Base-by-base conservation (phyloP, 2,888 invertebrate genomes). In the Spialia ferax region DNA sequence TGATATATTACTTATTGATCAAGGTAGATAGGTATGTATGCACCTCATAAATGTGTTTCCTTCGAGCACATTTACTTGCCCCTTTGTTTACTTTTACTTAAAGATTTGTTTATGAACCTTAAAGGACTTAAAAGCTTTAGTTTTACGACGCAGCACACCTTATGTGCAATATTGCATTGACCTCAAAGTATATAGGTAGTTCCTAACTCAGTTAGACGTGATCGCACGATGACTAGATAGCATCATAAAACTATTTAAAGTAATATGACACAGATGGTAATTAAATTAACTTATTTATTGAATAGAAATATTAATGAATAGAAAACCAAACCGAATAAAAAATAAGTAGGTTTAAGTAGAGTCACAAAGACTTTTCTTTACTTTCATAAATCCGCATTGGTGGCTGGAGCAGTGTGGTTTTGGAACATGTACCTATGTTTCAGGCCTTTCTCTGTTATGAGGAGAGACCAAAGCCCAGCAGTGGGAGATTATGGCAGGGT, bases 101-200 rank as follows among this genome's bases (percentile, higher is more conserved):
- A 63, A n/a, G 45, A 35, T 45, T 54, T 73, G 75, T 78, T 76
- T 74, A 76, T 45, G 18, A 69, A 70, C 68, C 72, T 72, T 73
- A 69, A 67, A 69, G 32, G 15, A 71, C 70, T 71, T 67, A 77
- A 77, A 69, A 73, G 71, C 71, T 74, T 75, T 67, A 69, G 73
- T 74, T 82, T 82, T 80, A 82, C 74, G 75, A 72, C 71, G 74
- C 73, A 75, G 76, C 72, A 71, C 66, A 68, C 71, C 72, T 71
- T 38, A 63, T 61, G 70, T 70, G 50, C 26, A 63, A 42, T 26
- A n/a, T 45, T 55, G 20, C 55, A 57, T 20, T 45, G 56, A 56
- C 63, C 56, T 45, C 8, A 45, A 64, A 64, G 8, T 42, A 18
- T 18, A n/a, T n/a, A n/a, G n/a, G n/a, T n/a, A 42, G 10, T 48